Percentiles rank a stretch among this genome's conserved stretches.
phyloP scores from a whole-genome alignment of 2,888 invertebrate genomes.

The Muschampia plurimacula region DNA sequence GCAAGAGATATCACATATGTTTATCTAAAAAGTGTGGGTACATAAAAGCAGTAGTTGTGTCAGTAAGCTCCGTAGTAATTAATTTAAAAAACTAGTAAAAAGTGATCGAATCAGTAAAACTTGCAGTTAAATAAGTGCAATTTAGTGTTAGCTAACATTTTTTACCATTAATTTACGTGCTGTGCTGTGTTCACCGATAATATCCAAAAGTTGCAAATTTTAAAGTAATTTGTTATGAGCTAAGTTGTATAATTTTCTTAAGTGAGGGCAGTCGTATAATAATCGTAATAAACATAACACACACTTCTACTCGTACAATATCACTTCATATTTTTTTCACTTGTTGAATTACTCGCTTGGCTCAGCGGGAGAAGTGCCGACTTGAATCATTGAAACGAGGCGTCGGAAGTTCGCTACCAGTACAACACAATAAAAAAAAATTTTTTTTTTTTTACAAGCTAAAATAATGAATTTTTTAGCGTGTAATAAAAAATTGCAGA shows the following conservation, averaged over 20 bases:
- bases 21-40: no score
- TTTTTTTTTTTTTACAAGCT: not conserved
- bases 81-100: not conserved
- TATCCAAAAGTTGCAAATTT: not conserved
- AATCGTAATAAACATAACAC: not conserved
- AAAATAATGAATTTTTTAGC: constrained; percentile 1
- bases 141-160: not conserved
- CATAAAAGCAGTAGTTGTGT: not conserved
- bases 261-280: not conserved
- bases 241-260: not conserved
- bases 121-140: not conserved
- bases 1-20: no score
- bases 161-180: not conserved
- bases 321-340: not conserved
- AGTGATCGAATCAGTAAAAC: not conserved
- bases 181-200: not conserved
- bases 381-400: not conserved
- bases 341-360: no score
- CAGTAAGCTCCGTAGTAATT: not conserved
- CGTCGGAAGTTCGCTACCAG: not conserved
- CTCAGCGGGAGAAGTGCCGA: not conserved
- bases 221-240: not conserved
- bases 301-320: not conserved
- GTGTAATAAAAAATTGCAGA: not conserved
- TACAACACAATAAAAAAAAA: not conserved